Conservation (phyloP, 2,113 vertebrate genomes). For the Empidonax alnorum region DNA sequence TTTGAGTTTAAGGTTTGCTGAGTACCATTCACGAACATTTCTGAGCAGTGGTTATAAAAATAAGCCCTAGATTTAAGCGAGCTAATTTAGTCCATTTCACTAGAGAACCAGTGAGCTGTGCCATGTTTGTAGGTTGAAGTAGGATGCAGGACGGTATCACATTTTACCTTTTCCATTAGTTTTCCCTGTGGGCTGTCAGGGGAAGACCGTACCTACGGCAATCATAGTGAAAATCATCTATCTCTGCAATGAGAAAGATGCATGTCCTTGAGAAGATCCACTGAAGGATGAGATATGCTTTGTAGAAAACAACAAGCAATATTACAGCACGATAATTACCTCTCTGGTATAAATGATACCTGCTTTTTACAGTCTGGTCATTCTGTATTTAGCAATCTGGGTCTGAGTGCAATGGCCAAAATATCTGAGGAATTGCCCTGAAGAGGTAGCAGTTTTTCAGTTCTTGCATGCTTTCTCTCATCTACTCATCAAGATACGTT, state of each 20-base stretch:
- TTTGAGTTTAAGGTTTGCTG: not conserved
- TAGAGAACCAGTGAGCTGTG: not conserved
- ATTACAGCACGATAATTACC: not conserved
- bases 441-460: not conserved
- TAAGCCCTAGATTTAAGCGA: not conserved
- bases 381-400: not conserved
- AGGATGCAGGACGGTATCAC: not conserved
- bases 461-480: not conserved
- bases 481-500: not conserved
- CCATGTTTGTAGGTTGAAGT: not conserved
- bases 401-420: not conserved
- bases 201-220: not conserved
- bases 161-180: not conserved
- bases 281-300: not conserved
- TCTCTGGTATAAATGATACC: not conserved
- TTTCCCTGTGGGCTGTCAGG: not conserved
- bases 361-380: not conserved
- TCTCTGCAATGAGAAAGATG: not conserved
- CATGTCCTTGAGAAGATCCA: not conserved
- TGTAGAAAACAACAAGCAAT: not conserved
- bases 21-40: not conserved
- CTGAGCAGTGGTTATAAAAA: not conserved
- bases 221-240: not conserved
- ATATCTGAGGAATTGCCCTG: not conserved
- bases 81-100: not conserved